A percentile compares a stretch with the other conserved stretches of the same genome.
Evolutionary conservation across 2,797 vertebrate genomes (phyloP).

Genomic region (Pelochelys cantorii): DNA sequence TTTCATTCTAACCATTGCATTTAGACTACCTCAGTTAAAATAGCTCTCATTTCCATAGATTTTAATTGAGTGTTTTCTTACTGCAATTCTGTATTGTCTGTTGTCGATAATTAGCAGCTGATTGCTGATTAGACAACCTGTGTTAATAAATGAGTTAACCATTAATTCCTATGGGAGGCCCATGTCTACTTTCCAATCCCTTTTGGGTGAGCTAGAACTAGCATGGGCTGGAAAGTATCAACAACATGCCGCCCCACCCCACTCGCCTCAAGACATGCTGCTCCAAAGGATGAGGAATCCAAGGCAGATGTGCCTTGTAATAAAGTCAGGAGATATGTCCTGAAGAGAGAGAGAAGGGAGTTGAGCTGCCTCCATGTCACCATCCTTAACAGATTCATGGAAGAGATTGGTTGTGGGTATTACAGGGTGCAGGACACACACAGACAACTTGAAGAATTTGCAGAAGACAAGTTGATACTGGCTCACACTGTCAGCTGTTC

Average conservation of each 20-base stretch:
- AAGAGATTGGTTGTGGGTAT: background rate
- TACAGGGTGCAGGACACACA: background rate
- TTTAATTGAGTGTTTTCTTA: background rate
- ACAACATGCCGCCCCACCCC: background rate
- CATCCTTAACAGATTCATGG: background rate
- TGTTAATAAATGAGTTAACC: background rate
- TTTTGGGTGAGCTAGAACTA: background rate
- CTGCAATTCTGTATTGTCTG: background rate
- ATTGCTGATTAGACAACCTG: background rate
- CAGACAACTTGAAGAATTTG: background rate
- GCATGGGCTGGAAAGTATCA: accelerated
- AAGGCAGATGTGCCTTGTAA: background rate
- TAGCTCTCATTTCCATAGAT: background rate
- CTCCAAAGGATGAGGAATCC: background rate
- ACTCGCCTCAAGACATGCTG: background rate
- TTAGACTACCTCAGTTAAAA: background rate
- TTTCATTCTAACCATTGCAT: accelerated
- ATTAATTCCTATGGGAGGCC: background rate
- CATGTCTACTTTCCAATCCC: background rate
- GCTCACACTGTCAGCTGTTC: too few relatives aligned
- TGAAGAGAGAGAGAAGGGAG: background rate
- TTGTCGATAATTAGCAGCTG: background rate
- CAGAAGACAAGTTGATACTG: background rate
- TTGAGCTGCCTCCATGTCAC: background rate
- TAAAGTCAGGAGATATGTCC: background rate